Percentiles rank a stretch among this genome's conserved stretches.
Evolutionary conservation across 2,888 invertebrate genomes (phyloP).

Genomic region (Parelbella ahira): DNA sequence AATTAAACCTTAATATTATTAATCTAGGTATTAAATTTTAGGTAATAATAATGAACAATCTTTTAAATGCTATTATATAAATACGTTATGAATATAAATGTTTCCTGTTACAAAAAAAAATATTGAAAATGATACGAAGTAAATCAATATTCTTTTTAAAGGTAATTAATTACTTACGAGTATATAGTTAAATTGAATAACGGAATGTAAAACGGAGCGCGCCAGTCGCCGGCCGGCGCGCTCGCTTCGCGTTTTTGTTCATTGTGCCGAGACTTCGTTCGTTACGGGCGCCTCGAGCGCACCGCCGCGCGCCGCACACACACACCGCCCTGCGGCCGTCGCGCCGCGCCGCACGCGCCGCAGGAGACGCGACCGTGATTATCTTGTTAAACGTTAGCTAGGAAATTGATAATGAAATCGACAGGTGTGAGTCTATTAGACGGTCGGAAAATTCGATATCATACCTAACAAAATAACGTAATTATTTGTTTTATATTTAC

Average conservation of each 20-base stretch:
- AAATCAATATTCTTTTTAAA: constrained; percentile 80
- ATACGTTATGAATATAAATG: constrained; percentile 82
- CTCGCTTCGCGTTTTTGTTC: constrained; percentile 70
- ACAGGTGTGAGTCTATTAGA: constrained; percentile 77
- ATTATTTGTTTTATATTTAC: constrained; percentile 81
- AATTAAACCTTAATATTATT: constrained; percentile 80
- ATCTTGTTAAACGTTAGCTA: constrained; percentile 80
- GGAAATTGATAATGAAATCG: constrained; percentile 80
- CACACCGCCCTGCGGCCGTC: too few relatives aligned
- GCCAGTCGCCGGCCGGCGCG: constrained; percentile 62
- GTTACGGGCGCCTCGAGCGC: constrained; percentile 52
- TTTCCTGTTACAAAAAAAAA: constrained; percentile 81
- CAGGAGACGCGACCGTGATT: constrained; percentile 72
- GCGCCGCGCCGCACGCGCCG: constrained; percentile 45
- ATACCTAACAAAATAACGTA: constrained; percentile 80
- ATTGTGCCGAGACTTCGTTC: constrained; percentile 67
- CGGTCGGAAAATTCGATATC: constrained; percentile 77
- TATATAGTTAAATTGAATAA: constrained; percentile 80
- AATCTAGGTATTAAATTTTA: constrained; percentile 80
- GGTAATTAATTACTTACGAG: constrained; percentile 79
- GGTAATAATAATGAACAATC: constrained; percentile 82
- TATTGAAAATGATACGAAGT: constrained; percentile 80
- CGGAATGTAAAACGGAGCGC: constrained; percentile 72
- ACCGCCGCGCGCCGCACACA: constrained; percentile 32
- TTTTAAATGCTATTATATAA: constrained; percentile 82